phyloP scores from a whole-genome alignment of 1,140 invertebrate species.

The Anoplophora glabripennis region DNA sequence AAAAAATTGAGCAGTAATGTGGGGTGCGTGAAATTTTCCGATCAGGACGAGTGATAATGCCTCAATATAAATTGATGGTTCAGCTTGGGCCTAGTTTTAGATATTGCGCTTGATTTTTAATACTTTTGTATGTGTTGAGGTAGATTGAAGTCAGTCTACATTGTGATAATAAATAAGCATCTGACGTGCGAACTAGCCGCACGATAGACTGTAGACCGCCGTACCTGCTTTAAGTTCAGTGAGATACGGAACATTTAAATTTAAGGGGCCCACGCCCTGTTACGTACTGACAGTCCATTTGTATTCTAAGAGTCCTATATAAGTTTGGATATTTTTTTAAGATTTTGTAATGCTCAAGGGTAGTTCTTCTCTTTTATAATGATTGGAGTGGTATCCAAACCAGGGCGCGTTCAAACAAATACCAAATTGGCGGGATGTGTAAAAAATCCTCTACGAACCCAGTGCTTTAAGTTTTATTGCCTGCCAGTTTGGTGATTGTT shows the following conservation, averaged over 20 bases:
- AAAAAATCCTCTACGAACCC: constrained; percentile 8
- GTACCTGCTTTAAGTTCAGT: constrained; percentile 42
- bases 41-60: not conserved
- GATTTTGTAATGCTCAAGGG: constrained; percentile 42
- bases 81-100: constrained; percentile 23
- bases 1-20: too few species aligned
- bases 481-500: constrained; percentile 28
- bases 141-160: constrained; percentile 40
- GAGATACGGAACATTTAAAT: constrained; percentile 35
- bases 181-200: constrained; percentile 37
- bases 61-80: constrained; percentile 17
- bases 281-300: constrained; percentile 43
- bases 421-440: constrained; percentile 21
- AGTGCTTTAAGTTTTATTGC: constrained; percentile 11
- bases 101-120: constrained; percentile 36
- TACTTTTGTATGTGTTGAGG: constrained; percentile 44
- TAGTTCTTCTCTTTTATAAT: constrained; percentile 10
- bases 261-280: constrained; percentile 8
- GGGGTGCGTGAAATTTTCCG: too few species aligned
- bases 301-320: constrained; percentile 40
- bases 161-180: constrained; percentile 44
- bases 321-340: constrained; percentile 45
- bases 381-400: constrained; percentile 29
- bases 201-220: constrained; percentile 42
- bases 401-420: constrained; percentile 23